Evolutionary conservation across 2,797 vertebrate species (phyloP), one percentile per base, ranked within the genome.

Genomic region (Percopsis omiscomaycus): DNA sequence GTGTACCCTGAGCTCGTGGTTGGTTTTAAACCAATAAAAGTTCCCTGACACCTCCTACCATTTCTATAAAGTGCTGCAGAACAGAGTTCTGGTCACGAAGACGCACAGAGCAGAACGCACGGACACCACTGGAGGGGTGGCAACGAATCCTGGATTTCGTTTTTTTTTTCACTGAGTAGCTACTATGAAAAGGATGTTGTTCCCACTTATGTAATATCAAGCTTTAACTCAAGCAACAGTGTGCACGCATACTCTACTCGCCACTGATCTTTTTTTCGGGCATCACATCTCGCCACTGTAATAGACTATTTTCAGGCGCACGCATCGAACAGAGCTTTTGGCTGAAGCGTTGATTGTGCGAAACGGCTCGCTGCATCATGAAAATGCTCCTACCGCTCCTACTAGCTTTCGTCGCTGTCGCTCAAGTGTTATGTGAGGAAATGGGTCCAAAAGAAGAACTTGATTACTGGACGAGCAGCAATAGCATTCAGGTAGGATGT

Each of bases 391-490:
- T 96, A 46, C 91, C 93, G 6, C 71, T 93, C 67, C 75, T 93
- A 3, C 83, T 95, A 69, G 77, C 92, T 47, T 86, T 95, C 58
- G 81, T 96, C 70, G 79, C 91, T 78, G 90, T 92, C 45, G 88
- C 89, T 3, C 91, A 91, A 77, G 90, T 94, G 63, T 85, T 92
- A 50, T 90, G 93, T 3, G 89, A 93, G 61, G 95, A 96, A 59
- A 84, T 90, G 32, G 92, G 89, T 5, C 77, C 91, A 12, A 87
- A 80, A 54, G 94, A 95, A 72, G 95, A 94, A 54, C 83, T 91
- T 12, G 93, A 91, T 81, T 94, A 95, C 77, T 98, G 95, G 95
- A 88, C 92, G 0, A 93, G 89, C 74, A 82, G 79, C 2, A 92
- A 93, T 32, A 92, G 89, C 55, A 85, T 84, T 11, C 95, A 95